These are phyloP conservation scores for Nyctalus aviator DNA, from an alignment of 2,797 vertebrate genomes.

Conservation along the genomic window DNA sequence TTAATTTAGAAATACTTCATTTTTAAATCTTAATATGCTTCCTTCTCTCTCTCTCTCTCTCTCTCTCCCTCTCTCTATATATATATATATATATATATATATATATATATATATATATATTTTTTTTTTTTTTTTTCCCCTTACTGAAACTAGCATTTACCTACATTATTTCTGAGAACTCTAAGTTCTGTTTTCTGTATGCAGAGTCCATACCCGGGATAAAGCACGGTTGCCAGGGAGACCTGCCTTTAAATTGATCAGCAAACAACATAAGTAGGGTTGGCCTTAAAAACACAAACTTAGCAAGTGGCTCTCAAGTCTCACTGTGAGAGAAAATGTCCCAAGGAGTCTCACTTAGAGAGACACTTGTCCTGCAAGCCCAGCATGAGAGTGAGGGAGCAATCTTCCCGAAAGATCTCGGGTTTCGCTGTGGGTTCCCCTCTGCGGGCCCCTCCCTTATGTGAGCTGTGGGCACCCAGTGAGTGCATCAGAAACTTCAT, in stretches of 20 bases:
- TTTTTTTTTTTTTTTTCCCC: neutral
- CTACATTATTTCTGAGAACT: neutral
- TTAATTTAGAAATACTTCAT: neutral
- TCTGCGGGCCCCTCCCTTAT: neutral
- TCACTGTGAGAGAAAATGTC: slow-evolving; percentile 9
- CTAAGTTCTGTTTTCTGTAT: neutral
- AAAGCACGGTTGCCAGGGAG: slow-evolving; percentile 64
- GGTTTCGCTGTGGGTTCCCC: neutral
- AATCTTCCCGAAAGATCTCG: neutral
- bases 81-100: too few species aligned
- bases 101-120: too few species aligned
- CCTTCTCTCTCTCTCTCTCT: too few species aligned
- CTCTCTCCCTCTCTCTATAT: too few species aligned
- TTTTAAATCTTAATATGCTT: neutral
- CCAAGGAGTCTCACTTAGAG: neutral
- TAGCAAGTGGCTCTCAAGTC: slow-evolving; percentile 24
- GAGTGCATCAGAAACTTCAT: neutral
- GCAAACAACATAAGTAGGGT: neutral
- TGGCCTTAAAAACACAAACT: slow-evolving; percentile 42
- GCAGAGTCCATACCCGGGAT: neutral
- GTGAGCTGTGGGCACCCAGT: neutral
- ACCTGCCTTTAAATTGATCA: slow-evolving; percentile 53
- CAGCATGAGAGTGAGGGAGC: neutral
- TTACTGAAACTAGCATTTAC: neutral
- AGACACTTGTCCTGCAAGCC: neutral